A percentile compares a stretch with the other conserved stretches of the same genome.
Evolutionary conservation across 2,797 vertebrate genomes (phyloP).

Genomic region (Microctenopoma steveboyesi): DNA sequence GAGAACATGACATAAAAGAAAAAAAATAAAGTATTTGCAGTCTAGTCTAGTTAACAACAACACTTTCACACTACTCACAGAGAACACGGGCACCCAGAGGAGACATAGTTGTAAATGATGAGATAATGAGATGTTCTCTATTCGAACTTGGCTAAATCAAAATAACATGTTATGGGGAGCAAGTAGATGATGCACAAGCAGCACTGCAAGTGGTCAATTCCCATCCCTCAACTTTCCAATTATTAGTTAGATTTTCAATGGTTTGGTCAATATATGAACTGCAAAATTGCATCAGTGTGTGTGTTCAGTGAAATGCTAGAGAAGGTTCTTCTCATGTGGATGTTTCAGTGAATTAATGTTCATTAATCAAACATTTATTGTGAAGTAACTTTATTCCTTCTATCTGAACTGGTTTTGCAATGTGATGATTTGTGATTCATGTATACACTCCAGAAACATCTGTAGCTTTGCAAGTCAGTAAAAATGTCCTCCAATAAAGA

Average conservation of each 20-base stretch:
- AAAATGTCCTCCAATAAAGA: too few relatives aligned
- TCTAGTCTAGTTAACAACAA: background rate
- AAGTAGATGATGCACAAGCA: background rate
- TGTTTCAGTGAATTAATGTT: background rate
- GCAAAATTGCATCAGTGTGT: background rate
- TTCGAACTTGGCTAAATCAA: background rate
- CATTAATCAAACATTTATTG: background rate
- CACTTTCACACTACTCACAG: slow-evolving; percentile 3
- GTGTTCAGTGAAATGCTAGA: background rate
- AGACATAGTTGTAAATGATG: background rate
- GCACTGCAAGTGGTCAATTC: background rate
- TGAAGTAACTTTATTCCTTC: background rate
- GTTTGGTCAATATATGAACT: too few relatives aligned
- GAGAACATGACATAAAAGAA: too few relatives aligned
- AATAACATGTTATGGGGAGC: background rate
- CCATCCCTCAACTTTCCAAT: background rate
- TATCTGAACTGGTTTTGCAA: too few relatives aligned
- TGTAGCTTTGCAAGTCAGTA: too few relatives aligned
- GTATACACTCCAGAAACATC: too few relatives aligned
- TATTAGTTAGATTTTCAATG: background rate
- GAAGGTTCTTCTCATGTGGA: background rate
- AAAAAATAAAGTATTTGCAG: background rate
- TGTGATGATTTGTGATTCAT: too few relatives aligned
- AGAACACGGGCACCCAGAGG: slow-evolving; percentile 2
- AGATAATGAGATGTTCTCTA: too few relatives aligned